A percentile compares a stretch with the other conserved stretches of the same genome.
These are phyloP conservation scores for Siphamia tubifer DNA, from an alignment of 2,113 vertebrate genomes.

Conservation along the genomic window DNA sequence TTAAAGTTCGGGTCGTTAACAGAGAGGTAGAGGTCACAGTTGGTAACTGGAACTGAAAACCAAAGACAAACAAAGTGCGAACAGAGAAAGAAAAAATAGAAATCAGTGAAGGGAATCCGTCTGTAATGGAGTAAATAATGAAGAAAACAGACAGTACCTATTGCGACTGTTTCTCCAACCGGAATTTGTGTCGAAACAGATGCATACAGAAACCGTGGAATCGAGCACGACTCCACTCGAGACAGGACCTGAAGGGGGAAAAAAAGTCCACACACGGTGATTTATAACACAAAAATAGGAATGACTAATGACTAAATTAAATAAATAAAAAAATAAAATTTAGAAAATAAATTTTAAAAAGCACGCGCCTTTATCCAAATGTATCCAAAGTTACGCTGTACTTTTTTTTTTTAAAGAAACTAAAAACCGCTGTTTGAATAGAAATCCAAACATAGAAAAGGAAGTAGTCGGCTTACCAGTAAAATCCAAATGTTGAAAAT, in stretches of 20 bases:
- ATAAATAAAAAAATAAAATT: too few relatives aligned
- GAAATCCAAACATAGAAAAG: too few relatives aligned
- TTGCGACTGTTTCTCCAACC: conserved; percentile 26
- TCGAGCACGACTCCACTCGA: conserved; percentile 41
- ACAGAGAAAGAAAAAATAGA: too few relatives aligned
- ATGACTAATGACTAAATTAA: too few relatives aligned
- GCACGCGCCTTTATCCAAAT: too few relatives aligned
- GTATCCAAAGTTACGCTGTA: too few relatives aligned
- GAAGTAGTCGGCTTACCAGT: conserved; percentile 62
- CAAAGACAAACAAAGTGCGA: fast-evolving
- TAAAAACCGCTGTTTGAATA: too few relatives aligned
- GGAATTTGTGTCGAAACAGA: conserved; percentile 35
- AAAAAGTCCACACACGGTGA: too few relatives aligned
- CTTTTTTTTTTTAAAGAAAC: neutral
- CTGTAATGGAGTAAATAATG: fast-evolving
- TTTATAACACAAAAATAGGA: too few relatives aligned
- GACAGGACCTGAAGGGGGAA: conserved; percentile 12
- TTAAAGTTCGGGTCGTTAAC: conserved; percentile 43
- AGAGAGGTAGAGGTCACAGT: conserved; percentile 27
- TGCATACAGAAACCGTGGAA: neutral
- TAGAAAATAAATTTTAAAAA: too few relatives aligned
- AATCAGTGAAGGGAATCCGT: too few relatives aligned
- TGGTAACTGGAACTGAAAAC: conserved; percentile 38
- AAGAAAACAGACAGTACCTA: conserved; percentile 26
- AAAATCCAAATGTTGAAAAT: conserved; percentile 11